Base-by-base conservation (phyloP, 2,113 vertebrate genomes). In the Vulpes ferrilata region DNA sequence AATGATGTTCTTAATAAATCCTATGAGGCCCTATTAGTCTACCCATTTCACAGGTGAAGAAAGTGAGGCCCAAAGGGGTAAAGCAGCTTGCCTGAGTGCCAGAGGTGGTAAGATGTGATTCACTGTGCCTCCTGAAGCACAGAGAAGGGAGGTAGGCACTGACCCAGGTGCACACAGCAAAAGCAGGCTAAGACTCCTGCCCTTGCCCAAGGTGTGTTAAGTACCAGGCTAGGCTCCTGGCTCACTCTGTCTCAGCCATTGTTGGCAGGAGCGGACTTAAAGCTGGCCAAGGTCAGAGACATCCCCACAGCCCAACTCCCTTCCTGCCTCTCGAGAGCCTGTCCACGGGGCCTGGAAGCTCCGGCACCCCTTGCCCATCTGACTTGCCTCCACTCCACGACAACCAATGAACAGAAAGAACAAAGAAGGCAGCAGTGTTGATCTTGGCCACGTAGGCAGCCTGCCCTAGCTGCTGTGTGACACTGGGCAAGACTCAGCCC, bases 41-140 rank as follows among this genome's bases (percentile, higher is more conserved):
- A 11, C 22, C 65, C 48, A 62, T 64, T 88, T 73, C 62, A n/a
- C 13, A 88, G 92, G 15, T 51, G 69, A 84, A 22, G 71, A 53
- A 59, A 71, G 55, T 9, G 78, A 88, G 69, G 11, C 35, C 57
- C 35, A 53, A 13, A 0, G 30, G 71, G 27, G 30, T 6, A 74
- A 96, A 88, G 86, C 27, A 51, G 55, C 43, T 32, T 69, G 74
- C 43, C 35, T 1, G 3, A 53, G n/a, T 25, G 27, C 64, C 43
- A 20, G 71, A 76, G n/a, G 62, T 90, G 81, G 32, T 48, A 17
- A 78, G 87, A n/a, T 53, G 5, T 22, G 67, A 55, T 51, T 35
- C 38, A 25, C 15, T 0, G 0, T 2, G 53, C 15, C 16, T 0
- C 1, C 17, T 6, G 3, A 59, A 35, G 57, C 71, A 27, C 59